Conservation (phyloP, 2,888 invertebrate genomes). For the Itoplectis maculator region DNA sequence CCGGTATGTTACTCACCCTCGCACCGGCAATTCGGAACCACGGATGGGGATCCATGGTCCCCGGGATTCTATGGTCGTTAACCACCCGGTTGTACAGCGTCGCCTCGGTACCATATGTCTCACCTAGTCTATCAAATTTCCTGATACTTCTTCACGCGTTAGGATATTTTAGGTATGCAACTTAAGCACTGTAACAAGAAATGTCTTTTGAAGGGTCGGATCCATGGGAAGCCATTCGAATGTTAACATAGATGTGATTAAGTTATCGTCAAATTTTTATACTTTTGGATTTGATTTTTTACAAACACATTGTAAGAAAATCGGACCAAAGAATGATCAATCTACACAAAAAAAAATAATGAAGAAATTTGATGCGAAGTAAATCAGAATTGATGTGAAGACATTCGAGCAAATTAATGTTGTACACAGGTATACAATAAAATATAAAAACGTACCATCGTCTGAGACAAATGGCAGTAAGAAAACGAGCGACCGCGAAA, state of each 20-base stretch:
- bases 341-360: too few relatives aligned
- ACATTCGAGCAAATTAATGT: too few relatives aligned
- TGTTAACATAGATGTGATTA: too few relatives aligned
- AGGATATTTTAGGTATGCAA: background rate
- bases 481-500: constrained; percentile 14
- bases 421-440: background rate
- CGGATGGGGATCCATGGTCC: background rate
- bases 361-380: too few relatives aligned
- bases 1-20: constrained; percentile 44
- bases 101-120: background rate
- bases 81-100: constrained; percentile 1
- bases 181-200: background rate
- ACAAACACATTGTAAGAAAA: too few relatives aligned
- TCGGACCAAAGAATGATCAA: too few relatives aligned
- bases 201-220: too few relatives aligned
- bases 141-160: background rate
- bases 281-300: too few relatives aligned
- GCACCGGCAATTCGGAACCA: constrained; percentile 23
- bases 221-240: too few relatives aligned
- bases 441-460: background rate
- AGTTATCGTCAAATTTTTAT: too few relatives aligned
- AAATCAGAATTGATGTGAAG: too few relatives aligned
- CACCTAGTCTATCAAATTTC: constrained; percentile 10
- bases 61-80: constrained; percentile 10
- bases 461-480: background rate